Percentiles rank a stretch among this genome's conserved stretches.
phyloP scores from a whole-genome alignment of 2,888 invertebrate genomes.

The Clepsis dumicolana region DNA sequence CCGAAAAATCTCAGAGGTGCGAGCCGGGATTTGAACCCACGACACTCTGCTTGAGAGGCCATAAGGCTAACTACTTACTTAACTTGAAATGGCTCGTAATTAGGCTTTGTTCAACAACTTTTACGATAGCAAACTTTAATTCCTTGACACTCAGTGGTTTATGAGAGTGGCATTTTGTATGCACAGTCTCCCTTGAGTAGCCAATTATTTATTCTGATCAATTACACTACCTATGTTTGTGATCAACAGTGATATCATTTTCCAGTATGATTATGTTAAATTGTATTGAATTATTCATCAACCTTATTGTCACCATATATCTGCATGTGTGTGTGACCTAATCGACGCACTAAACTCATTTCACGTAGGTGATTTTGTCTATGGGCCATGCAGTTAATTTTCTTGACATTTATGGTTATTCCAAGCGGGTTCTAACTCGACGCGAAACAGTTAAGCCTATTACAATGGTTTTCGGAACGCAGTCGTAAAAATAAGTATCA shows the following conservation, averaged over 20 bases:
- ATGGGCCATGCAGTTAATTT: constrained; percentile 51
- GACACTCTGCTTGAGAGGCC: no score
- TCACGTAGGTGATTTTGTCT: constrained; percentile 24
- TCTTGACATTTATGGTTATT: constrained; percentile 56
- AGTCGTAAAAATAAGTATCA: constrained; percentile 34
- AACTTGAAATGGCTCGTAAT: no score
- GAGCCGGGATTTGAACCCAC: no score
- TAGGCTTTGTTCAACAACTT: no score
- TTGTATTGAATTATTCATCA: constrained; percentile 4
- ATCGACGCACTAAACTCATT: constrained; percentile 24
- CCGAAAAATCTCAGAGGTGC: no score
- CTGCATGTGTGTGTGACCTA: constrained; percentile 22
- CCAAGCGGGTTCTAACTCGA: constrained; percentile 48
- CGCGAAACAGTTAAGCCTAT: constrained; percentile 30
- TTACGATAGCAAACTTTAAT: no score
- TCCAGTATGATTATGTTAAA: background rate
- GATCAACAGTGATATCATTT: background rate
- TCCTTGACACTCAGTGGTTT: no score
- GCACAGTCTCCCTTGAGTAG: no score
- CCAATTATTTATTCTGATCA: no score
- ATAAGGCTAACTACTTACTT: no score
- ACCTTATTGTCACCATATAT: background rate
- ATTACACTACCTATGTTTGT: background rate
- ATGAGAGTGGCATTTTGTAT: no score
- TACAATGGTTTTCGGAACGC: constrained; percentile 39